A percentile compares a stretch with the other conserved stretches of the same genome.
Evolutionary conservation across 2,113 vertebrate species (phyloP).

Genomic region (Brienomyrus brachyistius): DNA sequence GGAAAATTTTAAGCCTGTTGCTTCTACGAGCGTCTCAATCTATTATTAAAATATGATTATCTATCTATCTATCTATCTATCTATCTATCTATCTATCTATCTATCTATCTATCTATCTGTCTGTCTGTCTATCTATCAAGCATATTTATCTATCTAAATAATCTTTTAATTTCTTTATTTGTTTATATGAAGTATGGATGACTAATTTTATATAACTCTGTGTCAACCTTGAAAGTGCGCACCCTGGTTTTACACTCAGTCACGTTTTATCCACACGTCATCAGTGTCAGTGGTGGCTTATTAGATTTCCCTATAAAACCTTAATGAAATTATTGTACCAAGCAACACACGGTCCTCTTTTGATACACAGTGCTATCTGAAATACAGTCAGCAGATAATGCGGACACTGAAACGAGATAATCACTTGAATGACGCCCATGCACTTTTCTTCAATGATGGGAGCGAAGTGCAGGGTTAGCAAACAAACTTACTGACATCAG

Average conservation of each 20-base stretch:
- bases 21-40: no score
- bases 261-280: not conserved
- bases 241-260: not conserved
- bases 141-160: not conserved
- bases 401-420: not conserved
- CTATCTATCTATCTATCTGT: no score
- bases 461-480: not conserved
- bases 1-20: not conserved
- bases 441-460: not conserved
- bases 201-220: not conserved
- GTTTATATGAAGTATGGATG: not conserved
- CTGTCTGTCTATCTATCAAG: not conserved
- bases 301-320: not conserved
- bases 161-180: not conserved
- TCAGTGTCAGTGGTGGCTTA: not conserved
- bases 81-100: no score
- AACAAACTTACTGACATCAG: not conserved
- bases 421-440: not conserved
- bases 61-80: not conserved
- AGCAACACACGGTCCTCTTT: not conserved
- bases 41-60: not conserved
- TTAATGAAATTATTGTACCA: conserved; percentile 7
- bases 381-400: not conserved
- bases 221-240: not conserved
- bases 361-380: not conserved